Conservation (phyloP, 2,888 invertebrate species). For the Diarsia mendica region DNA sequence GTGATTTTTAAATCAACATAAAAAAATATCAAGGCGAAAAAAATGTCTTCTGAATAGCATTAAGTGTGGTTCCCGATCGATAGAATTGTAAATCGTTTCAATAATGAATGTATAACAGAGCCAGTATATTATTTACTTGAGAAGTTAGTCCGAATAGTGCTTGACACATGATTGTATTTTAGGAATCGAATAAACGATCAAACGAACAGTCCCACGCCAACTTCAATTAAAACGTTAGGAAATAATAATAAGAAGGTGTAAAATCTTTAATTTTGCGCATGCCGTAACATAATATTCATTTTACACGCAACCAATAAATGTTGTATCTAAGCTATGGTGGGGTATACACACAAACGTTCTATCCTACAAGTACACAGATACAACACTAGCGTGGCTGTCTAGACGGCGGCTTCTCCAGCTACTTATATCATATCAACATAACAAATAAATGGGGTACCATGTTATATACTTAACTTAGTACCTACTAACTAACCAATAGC, state of each 20-base stretch:
- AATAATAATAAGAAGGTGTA: slow-evolving; percentile 77
- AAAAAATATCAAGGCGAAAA: slow-evolving; percentile 84
- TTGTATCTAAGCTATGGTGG: slow-evolving; percentile 58
- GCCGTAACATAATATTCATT: slow-evolving; percentile 75
- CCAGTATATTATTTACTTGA: slow-evolving; percentile 60
- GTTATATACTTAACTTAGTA: slow-evolving; percentile 33
- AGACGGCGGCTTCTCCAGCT: slow-evolving; percentile 64
- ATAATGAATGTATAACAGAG: slow-evolving; percentile 76
- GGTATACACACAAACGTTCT: slow-evolving; percentile 47
- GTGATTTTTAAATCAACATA: slow-evolving; percentile 75
- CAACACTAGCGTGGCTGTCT: slow-evolving; percentile 62
- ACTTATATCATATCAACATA: slow-evolving; percentile 51
- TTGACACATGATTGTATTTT: slow-evolving; percentile 55
- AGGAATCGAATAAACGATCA: slow-evolving; percentile 50
- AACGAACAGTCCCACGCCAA: slow-evolving; percentile 63
- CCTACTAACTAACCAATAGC: slow-evolving; percentile 24
- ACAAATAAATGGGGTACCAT: slow-evolving; percentile 43
- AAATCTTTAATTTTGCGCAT: slow-evolving; percentile 85
- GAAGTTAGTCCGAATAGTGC: slow-evolving; percentile 49
- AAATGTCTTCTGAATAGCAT: slow-evolving; percentile 82
- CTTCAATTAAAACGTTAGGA: slow-evolving; percentile 72
- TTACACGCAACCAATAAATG: slow-evolving; percentile 76
- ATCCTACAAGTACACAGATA: slow-evolving; percentile 54
- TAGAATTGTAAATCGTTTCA: slow-evolving; percentile 85
- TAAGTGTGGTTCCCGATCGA: slow-evolving; percentile 79